Percentiles rank a stretch among this genome's conserved stretches.
Conservation (phyloP, 2,797 vertebrate genomes). For the Mormyrus proboscirostris region DNA sequence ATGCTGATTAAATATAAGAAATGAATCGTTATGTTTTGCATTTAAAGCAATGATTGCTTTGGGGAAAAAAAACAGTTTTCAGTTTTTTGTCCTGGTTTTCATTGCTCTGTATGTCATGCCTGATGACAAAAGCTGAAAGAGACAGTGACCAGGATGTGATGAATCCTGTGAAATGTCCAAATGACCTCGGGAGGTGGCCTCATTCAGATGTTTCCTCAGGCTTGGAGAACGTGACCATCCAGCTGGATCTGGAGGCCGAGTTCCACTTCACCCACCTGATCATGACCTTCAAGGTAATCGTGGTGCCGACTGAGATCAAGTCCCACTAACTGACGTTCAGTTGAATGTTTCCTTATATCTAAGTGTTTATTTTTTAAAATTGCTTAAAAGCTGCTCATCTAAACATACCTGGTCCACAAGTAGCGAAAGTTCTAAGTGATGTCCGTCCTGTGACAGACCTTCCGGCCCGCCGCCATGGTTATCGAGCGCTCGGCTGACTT, state of each 20-base stretch:
- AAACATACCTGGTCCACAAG: not conserved
- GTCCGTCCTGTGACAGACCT: conserved; percentile 65
- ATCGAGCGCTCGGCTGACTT: conserved; percentile 95
- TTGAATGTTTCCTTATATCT: not conserved
- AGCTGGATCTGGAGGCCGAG: conserved; percentile 89
- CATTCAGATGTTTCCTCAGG: conserved; percentile 55
- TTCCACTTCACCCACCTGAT: conserved; percentile 99
- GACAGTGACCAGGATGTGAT: no score
- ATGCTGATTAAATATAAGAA: no score
- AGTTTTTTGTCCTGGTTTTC: no score
- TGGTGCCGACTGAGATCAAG: not conserved
- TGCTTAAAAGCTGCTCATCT: not conserved
- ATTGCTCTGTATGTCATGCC: no score
- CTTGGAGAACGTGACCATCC: conserved; percentile 85
- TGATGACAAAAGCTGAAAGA: no score
- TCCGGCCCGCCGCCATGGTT: conserved; percentile 88
- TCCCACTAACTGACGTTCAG: not conserved
- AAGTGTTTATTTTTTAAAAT: not conserved
- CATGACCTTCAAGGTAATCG: conserved; percentile 94
- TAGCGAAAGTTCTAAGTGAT: not conserved
- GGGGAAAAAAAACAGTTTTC: no score
- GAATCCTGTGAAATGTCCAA: no score
- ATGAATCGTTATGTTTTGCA: no score
- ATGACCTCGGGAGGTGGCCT: not conserved
- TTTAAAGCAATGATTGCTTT: no score